phyloP scores from a whole-genome alignment of 2,797 vertebrate genomes.

The Darevskia nairensis region DNA sequence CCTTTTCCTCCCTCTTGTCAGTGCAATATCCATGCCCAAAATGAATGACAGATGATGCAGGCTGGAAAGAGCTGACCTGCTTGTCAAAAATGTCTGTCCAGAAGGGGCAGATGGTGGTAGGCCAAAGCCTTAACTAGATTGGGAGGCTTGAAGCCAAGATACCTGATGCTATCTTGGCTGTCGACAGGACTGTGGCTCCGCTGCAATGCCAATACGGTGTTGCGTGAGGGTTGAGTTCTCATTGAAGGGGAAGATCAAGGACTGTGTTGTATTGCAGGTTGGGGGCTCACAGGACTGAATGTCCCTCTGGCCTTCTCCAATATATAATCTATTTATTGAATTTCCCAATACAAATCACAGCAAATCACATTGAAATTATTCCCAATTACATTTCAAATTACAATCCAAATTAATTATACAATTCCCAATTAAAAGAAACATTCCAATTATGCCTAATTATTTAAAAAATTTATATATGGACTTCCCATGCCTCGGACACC shows the following conservation, averaged over 20 bases:
- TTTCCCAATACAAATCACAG: no score
- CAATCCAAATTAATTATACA: no score
- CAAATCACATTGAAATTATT: no score
- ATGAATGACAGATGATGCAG: conserved; percentile 12
- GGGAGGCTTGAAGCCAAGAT: conserved; percentile 1
- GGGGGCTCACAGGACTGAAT: background rate
- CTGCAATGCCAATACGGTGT: background rate
- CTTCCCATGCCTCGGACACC: no score
- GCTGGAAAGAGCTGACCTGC: background rate
- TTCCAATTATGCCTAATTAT: no score
- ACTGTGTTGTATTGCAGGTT: background rate
- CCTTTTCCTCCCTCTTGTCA: background rate
- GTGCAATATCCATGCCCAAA: background rate
- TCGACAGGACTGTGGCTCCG: background rate
- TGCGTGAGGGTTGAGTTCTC: background rate
- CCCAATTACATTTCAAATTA: no score
- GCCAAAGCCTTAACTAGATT: conserved; percentile 10
- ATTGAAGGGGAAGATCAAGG: background rate
- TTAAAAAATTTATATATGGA: no score
- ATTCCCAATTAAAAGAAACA: no score
- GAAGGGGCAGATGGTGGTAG: background rate
- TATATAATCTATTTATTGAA: no score
- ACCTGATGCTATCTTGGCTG: background rate
- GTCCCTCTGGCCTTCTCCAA: background rate
- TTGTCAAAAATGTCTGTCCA: background rate